Base-by-base conservation (phyloP, 2,888 invertebrate species). In the Heliconius charithonia region DNA sequence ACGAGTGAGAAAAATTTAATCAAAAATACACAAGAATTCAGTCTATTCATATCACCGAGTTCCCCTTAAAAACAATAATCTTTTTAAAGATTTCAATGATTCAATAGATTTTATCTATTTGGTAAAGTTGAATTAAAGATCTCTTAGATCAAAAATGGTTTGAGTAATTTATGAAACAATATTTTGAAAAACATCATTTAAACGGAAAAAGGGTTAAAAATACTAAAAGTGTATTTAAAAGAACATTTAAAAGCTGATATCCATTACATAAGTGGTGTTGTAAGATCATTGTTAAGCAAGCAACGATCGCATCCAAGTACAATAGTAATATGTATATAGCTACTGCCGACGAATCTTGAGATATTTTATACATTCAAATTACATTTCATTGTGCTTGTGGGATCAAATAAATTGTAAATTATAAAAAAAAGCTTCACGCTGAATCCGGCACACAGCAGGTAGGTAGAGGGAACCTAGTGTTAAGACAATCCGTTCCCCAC, bases 261-360 rank as follows among this genome's bases (percentile, higher is more conserved):
- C 25, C 66, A 37, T 79, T 81, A 81, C 76, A 66, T 81, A 79
- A 81, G 41, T 4, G 29, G 65, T 81, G 72, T 79, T 70, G 81
- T 75, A 72, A 72, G 32, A 56, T 79, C 75, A 79, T 81, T 79
- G 81, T 79, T 79, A 81, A 74, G 74, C 81, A 81, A 77, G 75
- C 63, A 62, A 67, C 77, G 79, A 63, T 6, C 51, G 70, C 56
- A 29, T 72, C 45, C 65, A 76, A 78, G 79, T 78, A 41, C 41
- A 41, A 25, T 41, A 41, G 13, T 69, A 69, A 9, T 56, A 56
- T 56, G 16, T 45, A 45, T 73, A 77, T 75, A 59, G 37, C 59
- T 32, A 45, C 69, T 29, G n/a, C 16, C n/a, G 56, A 72, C 6
- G 56, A 59, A 56, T 72, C 72, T 72, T 59, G 27, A 59, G 29